Percentiles rank a stretch among this genome's conserved stretches.
Evolutionary conservation across 2,888 invertebrate species (phyloP).

Genomic region (Lumbricus terrestris): DNA sequence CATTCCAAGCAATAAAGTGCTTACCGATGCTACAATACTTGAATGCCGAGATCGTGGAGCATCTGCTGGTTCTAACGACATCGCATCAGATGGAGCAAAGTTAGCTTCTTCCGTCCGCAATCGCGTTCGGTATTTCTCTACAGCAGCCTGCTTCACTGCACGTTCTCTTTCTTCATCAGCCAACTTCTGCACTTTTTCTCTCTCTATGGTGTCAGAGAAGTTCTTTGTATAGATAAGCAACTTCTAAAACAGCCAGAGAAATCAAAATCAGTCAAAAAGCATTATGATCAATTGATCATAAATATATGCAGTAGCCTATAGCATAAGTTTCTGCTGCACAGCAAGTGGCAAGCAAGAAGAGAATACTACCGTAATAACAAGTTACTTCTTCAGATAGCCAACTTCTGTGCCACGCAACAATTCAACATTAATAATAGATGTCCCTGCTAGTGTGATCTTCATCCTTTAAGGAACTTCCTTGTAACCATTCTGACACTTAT

Average conservation of each 20-base stretch:
- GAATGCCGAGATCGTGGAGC: neutral
- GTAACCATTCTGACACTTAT: too few relatives aligned
- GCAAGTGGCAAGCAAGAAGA: neutral
- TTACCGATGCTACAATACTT: neutral
- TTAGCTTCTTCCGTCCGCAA: neutral
- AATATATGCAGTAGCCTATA: too few relatives aligned
- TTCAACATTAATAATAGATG: too few relatives aligned
- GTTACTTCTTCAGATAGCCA: too few relatives aligned
- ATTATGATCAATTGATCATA: neutral
- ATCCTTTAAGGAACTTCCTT: too few relatives aligned
- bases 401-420: too few relatives aligned
- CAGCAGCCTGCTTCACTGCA: neutral
- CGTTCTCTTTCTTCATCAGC: neutral
- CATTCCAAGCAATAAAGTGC: neutral
- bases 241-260: neutral
- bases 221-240: neutral
- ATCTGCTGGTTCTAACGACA: neutral
- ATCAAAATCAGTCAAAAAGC: neutral
- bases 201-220: neutral
- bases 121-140: neutral
- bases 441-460: too few relatives aligned
- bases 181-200: neutral
- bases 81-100: neutral
- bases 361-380: neutral
- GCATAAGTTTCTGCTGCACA: neutral